Percentiles rank a stretch among this genome's conserved stretches.
Evolutionary conservation across 2,888 invertebrate genomes (phyloP).

Genomic region (Hoplodrina blanda): DNA sequence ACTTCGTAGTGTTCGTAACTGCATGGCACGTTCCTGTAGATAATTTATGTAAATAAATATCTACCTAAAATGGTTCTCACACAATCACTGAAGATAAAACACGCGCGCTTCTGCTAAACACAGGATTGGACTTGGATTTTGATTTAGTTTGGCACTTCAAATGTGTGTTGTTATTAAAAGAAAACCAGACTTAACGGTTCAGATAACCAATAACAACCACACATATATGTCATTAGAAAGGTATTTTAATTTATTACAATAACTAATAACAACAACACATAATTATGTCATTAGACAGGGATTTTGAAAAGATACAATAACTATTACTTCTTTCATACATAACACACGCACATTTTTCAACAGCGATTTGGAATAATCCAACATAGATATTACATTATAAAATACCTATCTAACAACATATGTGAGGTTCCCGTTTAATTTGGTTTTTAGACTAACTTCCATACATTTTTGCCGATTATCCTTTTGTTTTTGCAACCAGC

Average conservation of each 20-base stretch:
- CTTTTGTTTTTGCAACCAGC: slow-evolving; percentile 88
- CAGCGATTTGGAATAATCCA: background rate
- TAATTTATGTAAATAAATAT: slow-evolving; percentile 42
- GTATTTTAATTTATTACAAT: too few species aligned
- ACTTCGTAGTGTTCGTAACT: slow-evolving; percentile 21
- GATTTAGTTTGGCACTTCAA: slow-evolving; percentile 32
- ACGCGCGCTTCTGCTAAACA: slow-evolving; percentile 71
- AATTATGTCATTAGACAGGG: too few species aligned
- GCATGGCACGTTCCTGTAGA: slow-evolving; percentile 57
- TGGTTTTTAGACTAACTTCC: too few species aligned
- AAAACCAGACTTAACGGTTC: background rate
- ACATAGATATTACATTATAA: background rate
- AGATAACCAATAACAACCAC: background rate
- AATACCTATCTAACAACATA: too few species aligned
- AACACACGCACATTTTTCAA: background rate
- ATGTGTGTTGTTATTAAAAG: slow-evolving; percentile 61
- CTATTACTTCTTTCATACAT: too few species aligned
- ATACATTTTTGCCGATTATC: background rate
- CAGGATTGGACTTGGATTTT: slow-evolving; percentile 14
- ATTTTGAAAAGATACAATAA: too few species aligned
- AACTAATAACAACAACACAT: too few species aligned
- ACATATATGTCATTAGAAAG: background rate
- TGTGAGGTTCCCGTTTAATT: too few species aligned
- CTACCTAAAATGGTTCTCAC: slow-evolving; percentile 21
- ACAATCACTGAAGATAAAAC: slow-evolving; percentile 38